Base-by-base conservation (phyloP, 2,888 invertebrate species). In the Nycteola revayana region DNA sequence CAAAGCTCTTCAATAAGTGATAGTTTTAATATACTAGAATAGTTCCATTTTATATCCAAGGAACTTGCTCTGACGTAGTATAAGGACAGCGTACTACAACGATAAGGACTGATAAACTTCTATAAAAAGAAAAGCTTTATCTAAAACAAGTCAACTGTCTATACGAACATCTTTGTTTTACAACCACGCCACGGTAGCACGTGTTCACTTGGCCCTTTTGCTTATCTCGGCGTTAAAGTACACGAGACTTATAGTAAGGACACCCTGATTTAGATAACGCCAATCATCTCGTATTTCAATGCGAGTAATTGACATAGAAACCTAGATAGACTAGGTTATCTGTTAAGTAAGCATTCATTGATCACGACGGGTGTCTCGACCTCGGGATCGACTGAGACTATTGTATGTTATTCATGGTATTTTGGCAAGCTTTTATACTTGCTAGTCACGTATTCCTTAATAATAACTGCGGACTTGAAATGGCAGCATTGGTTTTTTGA, bases 371-470 rank as follows among this genome's bases (percentile, higher is more conserved):
- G 55, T 46, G 52, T 48, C 43, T 28, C 35, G 59, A 59, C 70
- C 70, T 66, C 55, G 60, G 33, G 55, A 53, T 41, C n/a, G n/a
- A n/a, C 43, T 38, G 26, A 22, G 33, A 27, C 26, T 26, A 42
- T 43, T 46, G 39, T 39, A 43, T 42, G 31, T n/a, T 31, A 31
- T 31, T 43, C 35, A 42, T 52, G 52, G 49, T 54, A 60, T 64
- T 70, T 73, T 64, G 70, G 63, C 63, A 60, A n/a, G 49, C 44
- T 51, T 51, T 67, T 67, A 60, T 47, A 64, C 50, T 66, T 64
- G 61, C 74, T 46, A 55, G 75, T 80, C 81, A 80, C 81, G 82
- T 80, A 74, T 48, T 40, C 53, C 55, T 42, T 46, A 42, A 46
- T n/a, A n/a, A n/a, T n/a, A 51, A 42, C 52, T 60, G 49, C 58